Base-by-base conservation (phyloP, 30 jellyfish, hydroid and myxozoan genomes). In the Aurelia aurita complex sp. Pacific region DNA sequence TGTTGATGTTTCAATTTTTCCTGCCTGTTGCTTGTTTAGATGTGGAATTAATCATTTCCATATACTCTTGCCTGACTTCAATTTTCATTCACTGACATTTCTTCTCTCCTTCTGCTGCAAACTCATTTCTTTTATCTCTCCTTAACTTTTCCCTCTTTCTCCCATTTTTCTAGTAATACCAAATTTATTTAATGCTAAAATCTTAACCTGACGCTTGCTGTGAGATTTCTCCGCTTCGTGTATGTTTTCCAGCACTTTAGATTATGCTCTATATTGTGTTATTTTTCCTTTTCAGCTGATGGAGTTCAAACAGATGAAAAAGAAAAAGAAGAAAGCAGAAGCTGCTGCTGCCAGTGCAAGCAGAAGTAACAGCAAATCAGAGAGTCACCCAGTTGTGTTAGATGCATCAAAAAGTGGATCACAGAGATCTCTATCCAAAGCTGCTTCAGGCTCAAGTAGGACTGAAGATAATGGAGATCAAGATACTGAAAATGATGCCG, bases 401-500 rank as follows among this genome's bases (percentile, higher is more conserved):
- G 36, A 23, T 61, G 77, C 36, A 36, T 61, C 91, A 33, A 81
- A 46, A 61, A 61, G 70, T 61, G 70, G 32, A 15, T 61, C 70
- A 15, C 70, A 61, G 32, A 61, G 36, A 61, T 17, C 36, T 23
- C 70, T 23, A 9, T 46, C 57, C 57, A 46, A 46, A n/a, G 79
- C 19, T 40, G 83, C 78, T 38, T 69, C 83, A 46, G 13, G 69
- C 5, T 55, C 57, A 42, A 63, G 69, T 1, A 55, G 78, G 57
- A 79, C 38, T 69, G 85, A 29, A 16, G 64, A 42, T 14, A 46
- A 57, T 43, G 89, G 79, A 3, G 97, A 80, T 51, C 92, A 88
- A 55, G 91, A 88, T 19, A 88, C 97, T n/a, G 97, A 88, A 35
- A 73, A 88, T 66, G 97, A 88, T 75, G 92, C 89, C 54, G 85